Conservation (phyloP, 2,888 invertebrate species). For the Spodoptera exigua region DNA sequence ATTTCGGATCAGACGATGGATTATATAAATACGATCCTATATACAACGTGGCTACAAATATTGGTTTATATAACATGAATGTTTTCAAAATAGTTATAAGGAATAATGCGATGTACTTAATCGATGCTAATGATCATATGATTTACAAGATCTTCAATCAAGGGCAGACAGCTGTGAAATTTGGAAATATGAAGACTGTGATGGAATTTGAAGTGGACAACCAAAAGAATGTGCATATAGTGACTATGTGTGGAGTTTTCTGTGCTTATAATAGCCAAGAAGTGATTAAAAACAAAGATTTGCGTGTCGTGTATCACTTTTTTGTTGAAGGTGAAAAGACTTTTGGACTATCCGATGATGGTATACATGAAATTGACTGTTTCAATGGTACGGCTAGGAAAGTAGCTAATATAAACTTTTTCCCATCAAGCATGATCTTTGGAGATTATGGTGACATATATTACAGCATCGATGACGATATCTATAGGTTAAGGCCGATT, state of each 20-base stretch:
- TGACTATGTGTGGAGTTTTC: conserved; percentile 81
- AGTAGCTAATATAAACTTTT: conserved; percentile 71
- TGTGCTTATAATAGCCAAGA: conserved; percentile 72
- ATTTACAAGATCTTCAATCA: conserved; percentile 77
- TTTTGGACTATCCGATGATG: conserved; percentile 73
- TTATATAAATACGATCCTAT: conserved; percentile 79
- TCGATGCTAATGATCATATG: conserved; percentile 82
- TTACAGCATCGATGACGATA: conserved; percentile 73
- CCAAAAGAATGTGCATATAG: conserved; percentile 75
- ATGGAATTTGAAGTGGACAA: conserved; percentile 81
- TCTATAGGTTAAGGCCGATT: conserved; percentile 78
- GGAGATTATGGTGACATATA: conserved; percentile 84
- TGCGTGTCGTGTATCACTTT: conserved; percentile 73
- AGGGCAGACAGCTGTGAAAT: conserved; percentile 66
- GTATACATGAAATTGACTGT: conserved; percentile 77
- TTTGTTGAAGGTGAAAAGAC: conserved; percentile 73
- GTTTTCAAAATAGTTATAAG: conserved; percentile 79
- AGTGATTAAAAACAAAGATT: conserved; percentile 75
- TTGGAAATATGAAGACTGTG: conserved; percentile 74
- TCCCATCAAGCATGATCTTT: conserved; percentile 75
- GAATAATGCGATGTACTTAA: conserved; percentile 78
- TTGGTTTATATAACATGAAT: conserved; percentile 81
- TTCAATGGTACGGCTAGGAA: conserved; percentile 77
- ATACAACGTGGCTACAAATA: conserved; percentile 69
- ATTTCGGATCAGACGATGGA: conserved; percentile 82